Base-by-base conservation (phyloP, 1,140 invertebrate species). In the Meloidogyne exigua region DNA sequence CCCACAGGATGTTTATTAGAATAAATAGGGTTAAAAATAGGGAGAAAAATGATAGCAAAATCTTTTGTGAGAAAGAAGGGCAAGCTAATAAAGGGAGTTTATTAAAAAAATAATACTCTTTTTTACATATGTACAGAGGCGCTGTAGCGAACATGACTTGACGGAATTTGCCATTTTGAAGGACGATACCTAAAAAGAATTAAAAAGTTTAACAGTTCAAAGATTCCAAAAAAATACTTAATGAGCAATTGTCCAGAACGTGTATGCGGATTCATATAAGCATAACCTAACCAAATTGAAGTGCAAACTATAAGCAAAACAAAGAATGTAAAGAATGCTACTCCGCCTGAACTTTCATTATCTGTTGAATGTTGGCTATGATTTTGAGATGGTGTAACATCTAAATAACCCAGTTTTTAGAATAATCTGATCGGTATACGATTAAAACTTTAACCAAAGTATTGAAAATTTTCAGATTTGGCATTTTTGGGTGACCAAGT, bases 191-290 rank as follows among this genome's bases (percentile, higher is more conserved):
- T 89, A 82, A 91, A 91, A 76, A 80, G 86, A 82, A 80, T 12
- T 25, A 1, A 18, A 15, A 18, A 44, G 1, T 15, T 44, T n/a
- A 5, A 21, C n/a, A 32, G 26, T n/a, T n/a, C n/a, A n/a, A n/a
- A n/a, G n/a, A n/a, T n/a, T n/a, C n/a, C n/a, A 62, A 32, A 65
- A 62, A 85, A 90, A 91, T 89, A 97, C 95, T 91, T 94, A 93
- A 99, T 98, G 62, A 99, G 91, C 83, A 97, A 91, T 88, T 98
- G 95, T 76, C 96, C 96, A 77, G 95, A 96, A 26, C 92, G 90
- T 15, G 94, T 93, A 85, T 96, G 95, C 11, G 96, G 96, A 89
- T 96, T 94, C 80, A 92, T 92, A 89, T 97, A 99, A 21, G 96
- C 96, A 88, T 98, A 98, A 18, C 92, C 89, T 7, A 92, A 88